Conservation (phyloP, 2,888 invertebrate species). For the Scelioninae gen. 1 region DNA sequence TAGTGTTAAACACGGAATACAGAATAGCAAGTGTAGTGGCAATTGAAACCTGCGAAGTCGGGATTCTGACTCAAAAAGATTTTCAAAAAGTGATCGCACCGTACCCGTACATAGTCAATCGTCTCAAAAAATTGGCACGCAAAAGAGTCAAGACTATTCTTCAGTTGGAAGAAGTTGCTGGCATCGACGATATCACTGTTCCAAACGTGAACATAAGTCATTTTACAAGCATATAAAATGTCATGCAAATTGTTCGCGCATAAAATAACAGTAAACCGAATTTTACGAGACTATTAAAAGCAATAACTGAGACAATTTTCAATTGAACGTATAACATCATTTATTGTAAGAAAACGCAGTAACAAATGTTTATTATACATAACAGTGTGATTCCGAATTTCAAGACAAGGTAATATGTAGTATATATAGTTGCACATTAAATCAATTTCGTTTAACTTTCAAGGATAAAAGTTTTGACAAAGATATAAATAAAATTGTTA, state of each 20-base stretch:
- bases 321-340: constrained; percentile 10
- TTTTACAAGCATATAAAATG: constrained; percentile 44
- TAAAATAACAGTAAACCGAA: too few relatives aligned
- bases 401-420: too few relatives aligned
- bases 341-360: constrained; percentile 15
- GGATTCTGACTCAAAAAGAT: constrained; percentile 80
- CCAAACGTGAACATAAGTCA: constrained; percentile 74
- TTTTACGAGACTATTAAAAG: too few relatives aligned
- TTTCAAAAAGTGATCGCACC: constrained; percentile 81
- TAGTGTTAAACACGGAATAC: constrained; percentile 83
- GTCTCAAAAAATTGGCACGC: constrained; percentile 78
- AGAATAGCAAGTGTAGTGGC: constrained; percentile 83
- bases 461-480: neutral
- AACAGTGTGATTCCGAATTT: too few relatives aligned
- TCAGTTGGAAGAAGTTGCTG: constrained; percentile 67
- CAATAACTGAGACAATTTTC: neutral
- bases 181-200: constrained; percentile 14
- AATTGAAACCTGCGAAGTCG: constrained; percentile 84
- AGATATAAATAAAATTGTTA: neutral
- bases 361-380: constrained; percentile 1
- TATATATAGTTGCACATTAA: too few relatives aligned
- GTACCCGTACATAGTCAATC: constrained; percentile 81
- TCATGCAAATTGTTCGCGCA: too few relatives aligned
- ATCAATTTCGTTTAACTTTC: neutral
- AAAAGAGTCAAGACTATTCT: constrained; percentile 73